A percentile compares a stretch with the other conserved stretches of the same genome.
These are phyloP conservation scores for Manis javanica DNA, from an alignment of 2,797 vertebrate species.

Conservation along the genomic window DNA sequence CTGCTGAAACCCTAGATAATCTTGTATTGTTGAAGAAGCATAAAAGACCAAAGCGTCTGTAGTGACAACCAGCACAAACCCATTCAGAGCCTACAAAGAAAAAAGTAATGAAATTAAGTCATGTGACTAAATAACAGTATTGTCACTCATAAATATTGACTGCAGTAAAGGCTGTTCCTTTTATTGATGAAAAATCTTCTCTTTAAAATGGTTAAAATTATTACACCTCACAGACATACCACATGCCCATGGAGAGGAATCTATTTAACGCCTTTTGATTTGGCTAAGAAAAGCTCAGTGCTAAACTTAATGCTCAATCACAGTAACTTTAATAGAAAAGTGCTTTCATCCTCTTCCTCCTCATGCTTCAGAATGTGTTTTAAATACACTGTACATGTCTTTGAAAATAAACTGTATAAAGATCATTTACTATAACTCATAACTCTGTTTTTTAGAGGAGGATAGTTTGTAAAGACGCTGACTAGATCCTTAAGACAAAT, in stretches of 20 bases:
- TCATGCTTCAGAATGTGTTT: neutral
- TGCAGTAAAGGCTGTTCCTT: neutral
- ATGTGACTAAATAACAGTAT: neutral
- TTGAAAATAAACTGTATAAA: neutral
- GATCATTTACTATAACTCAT: neutral
- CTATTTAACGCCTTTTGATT: neutral
- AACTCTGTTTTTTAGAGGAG: neutral
- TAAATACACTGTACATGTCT: neutral
- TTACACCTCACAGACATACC: neutral
- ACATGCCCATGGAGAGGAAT: neutral
- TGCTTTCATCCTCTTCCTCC: neutral
- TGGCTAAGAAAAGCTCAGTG: neutral
- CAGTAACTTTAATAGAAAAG: neutral
- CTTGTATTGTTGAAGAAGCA: constrained; percentile 90
- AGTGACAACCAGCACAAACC: constrained; percentile 91
- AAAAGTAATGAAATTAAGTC: constrained; percentile 36
- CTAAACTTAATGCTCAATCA: neutral
- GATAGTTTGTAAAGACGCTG: neutral
- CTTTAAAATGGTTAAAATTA: neutral
- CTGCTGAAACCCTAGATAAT: constrained; percentile 92
- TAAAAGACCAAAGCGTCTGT: constrained; percentile 91
- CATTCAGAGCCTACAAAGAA: constrained; percentile 89
- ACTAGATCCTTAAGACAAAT: neutral
- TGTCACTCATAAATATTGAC: neutral
- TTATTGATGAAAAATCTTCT: neutral